Evolutionary conservation across 2,888 invertebrate species (phyloP).

Genomic region (Orchesellides sinensis): DNA sequence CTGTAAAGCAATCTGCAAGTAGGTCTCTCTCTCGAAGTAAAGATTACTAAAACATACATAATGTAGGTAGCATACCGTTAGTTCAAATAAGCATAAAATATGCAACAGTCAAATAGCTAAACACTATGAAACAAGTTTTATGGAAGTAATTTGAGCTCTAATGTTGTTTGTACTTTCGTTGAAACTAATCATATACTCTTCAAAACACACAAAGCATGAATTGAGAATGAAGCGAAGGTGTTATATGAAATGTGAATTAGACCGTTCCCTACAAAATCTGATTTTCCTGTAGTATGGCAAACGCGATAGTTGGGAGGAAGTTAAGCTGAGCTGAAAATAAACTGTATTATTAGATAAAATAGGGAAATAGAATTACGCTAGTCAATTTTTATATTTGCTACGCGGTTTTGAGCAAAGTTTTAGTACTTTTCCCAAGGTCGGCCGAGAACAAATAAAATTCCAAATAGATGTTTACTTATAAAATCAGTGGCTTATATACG

Average conservation of each 20-base stretch:
- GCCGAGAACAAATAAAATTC: no score
- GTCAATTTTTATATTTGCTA: background rate
- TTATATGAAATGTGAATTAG: slow-evolving; percentile 42
- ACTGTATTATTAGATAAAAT: background rate
- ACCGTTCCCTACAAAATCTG: slow-evolving; percentile 39
- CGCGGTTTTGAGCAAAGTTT: slow-evolving; percentile 1
- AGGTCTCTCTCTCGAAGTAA: no score
- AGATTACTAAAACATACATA: no score
- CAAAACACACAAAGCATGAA: slow-evolving; percentile 17
- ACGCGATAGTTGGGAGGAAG: background rate
- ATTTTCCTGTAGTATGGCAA: slow-evolving; percentile 1
- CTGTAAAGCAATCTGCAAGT: no score
- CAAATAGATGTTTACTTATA: no score
- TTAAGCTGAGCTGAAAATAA: slow-evolving; percentile 10
- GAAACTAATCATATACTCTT: background rate
- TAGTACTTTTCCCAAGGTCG: slow-evolving; percentile 19
- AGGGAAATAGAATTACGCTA: background rate
- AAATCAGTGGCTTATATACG: no score
- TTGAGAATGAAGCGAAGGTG: slow-evolving; percentile 22
- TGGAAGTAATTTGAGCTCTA: slow-evolving; percentile 13
- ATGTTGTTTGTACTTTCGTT: slow-evolving; percentile 23
- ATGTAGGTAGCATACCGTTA: no score
- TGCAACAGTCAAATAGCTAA: no score
- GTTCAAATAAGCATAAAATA: no score
- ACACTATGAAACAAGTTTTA: no score